Evolutionary conservation across 2,113 vertebrate genomes (phyloP).

Genomic region (Sinosuthora webbiana): DNA sequence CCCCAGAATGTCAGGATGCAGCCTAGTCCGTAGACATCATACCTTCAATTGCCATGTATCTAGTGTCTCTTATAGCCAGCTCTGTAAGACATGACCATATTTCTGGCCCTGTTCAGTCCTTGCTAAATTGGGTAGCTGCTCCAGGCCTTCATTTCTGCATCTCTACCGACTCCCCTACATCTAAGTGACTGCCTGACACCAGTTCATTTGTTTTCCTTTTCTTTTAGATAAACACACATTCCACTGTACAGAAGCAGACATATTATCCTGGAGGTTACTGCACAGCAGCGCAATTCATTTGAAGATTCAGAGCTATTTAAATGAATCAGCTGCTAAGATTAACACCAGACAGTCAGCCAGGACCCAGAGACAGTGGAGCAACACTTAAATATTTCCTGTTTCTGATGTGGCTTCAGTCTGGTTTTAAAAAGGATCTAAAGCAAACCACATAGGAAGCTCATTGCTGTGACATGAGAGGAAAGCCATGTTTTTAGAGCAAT

Average conservation of each 20-base stretch:
- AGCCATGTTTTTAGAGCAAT: neutral
- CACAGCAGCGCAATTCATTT: neutral
- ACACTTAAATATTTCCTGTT: neutral
- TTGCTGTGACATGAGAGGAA: neutral
- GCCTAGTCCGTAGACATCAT: neutral
- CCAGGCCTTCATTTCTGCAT: neutral
- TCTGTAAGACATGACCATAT: neutral
- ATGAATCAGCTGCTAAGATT: conserved; percentile 33
- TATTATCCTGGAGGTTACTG: neutral
- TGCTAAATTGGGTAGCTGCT: neutral
- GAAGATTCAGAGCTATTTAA: neutral
- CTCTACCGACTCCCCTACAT: rapidly evolving
- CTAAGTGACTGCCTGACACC: neutral
- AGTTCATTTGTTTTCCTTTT: neutral
- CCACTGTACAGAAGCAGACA: neutral
- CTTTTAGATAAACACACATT: neutral
- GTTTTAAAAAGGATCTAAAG: conserved; percentile 28
- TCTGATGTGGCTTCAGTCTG: conserved; percentile 40
- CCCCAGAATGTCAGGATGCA: neutral
- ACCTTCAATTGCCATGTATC: neutral
- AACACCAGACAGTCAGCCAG: conserved; percentile 11
- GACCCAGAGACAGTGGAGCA: neutral
- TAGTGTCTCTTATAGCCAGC: neutral
- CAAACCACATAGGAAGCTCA: conserved; percentile 34
- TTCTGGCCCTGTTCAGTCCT: neutral